Evolutionary conservation across 2,888 invertebrate genomes (phyloP).

Genomic region (Neocrepidodera transversa): DNA sequence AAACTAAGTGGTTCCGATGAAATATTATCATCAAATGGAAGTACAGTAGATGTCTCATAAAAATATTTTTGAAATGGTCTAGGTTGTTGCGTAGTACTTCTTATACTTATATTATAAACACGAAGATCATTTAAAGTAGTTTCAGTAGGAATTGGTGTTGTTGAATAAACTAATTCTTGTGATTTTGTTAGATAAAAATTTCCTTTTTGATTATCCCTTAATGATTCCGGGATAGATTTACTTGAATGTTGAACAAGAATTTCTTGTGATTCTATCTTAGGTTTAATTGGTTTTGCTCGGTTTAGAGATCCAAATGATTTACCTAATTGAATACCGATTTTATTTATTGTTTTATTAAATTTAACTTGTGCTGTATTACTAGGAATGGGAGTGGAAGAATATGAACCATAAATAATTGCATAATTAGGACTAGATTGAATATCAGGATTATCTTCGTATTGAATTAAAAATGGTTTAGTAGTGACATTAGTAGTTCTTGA

Average conservation of each 20-base stretch:
- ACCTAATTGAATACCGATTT: conserved; percentile 40
- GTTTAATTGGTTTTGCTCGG: background rate
- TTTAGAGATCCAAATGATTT: conserved; percentile 36
- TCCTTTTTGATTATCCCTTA: conserved; percentile 14
- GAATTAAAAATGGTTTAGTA: conserved; percentile 10
- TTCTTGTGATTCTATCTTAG: background rate
- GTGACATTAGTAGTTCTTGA: background rate
- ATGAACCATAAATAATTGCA: conserved; percentile 60
- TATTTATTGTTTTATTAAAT: conserved; percentile 41
- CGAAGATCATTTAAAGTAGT: background rate
- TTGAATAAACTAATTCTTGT: background rate
- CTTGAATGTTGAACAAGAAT: conserved; percentile 14
- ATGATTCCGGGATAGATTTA: conserved; percentile 16
- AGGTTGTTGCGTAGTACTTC: conserved; percentile 38
- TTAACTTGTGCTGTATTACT: conserved; percentile 38
- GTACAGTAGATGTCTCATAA: conserved; percentile 1
- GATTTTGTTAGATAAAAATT: conserved; percentile 14
- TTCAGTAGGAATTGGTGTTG: conserved; percentile 6
- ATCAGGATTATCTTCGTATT: background rate
- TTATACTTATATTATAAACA: conserved; percentile 11
- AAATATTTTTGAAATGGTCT: conserved; percentile 45
- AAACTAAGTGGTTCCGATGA: background rate
- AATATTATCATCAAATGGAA: background rate
- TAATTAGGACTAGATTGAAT: conserved; percentile 48
- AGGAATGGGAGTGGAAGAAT: conserved; percentile 42